Conservation (phyloP, 2,797 vertebrate species). For the Onychomys arenicola region DNA sequence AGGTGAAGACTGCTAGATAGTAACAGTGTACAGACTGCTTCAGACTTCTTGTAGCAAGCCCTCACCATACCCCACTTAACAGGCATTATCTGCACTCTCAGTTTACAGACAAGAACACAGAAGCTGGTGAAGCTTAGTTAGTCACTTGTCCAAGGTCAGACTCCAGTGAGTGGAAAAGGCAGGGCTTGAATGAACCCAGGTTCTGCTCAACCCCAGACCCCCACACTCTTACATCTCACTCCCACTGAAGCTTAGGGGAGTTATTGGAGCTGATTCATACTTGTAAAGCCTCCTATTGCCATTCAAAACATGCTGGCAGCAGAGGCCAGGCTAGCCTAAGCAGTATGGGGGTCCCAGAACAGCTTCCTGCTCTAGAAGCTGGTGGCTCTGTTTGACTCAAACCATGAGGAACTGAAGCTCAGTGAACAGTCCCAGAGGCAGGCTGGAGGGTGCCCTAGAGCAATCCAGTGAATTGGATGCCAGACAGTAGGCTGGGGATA, state of each 20-base stretch:
- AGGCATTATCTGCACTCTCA: background rate
- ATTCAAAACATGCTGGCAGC: background rate
- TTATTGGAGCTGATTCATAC: background rate
- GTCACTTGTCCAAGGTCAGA: background rate
- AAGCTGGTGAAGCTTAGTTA: background rate
- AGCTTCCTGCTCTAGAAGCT: background rate
- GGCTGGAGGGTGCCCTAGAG: background rate
- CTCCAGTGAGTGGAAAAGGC: background rate
- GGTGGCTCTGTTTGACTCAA: background rate
- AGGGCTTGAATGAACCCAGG: background rate
- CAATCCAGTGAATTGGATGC: background rate
- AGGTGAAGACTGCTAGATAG: background rate
- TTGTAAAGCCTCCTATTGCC: background rate
- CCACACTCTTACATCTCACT: background rate
- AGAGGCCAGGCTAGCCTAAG: background rate
- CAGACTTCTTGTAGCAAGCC: background rate
- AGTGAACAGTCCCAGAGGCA: background rate
- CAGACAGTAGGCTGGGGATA: background rate
- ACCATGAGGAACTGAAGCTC: conserved; percentile 14
- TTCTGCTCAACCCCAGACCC: background rate
- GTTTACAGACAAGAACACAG: background rate
- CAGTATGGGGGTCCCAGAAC: background rate
- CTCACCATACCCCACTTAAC: background rate
- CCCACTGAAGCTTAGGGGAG: background rate
- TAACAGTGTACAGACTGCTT: background rate